Conservation (phyloP, 30 jellyfish, hydroid and myxozoan genomes). For the Aurelia sp. region DNA sequence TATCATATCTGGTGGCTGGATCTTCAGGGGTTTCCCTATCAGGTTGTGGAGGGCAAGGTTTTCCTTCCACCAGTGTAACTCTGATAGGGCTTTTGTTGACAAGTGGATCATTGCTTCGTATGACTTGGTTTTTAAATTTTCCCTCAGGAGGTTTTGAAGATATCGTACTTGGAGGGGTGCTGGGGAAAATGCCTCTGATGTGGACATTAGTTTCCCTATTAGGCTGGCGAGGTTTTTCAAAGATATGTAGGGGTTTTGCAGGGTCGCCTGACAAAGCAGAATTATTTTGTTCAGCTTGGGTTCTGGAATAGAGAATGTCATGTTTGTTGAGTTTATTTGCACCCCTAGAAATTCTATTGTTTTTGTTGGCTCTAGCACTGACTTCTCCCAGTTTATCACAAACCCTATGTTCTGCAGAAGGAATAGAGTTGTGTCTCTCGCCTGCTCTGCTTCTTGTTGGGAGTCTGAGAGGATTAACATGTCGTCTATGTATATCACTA, state of each 20-base stretch:
- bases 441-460: not conserved
- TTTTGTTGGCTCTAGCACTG: constrained; percentile 14
- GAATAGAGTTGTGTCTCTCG: not conserved
- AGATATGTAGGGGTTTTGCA: constrained; percentile 7
- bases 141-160: constrained; percentile 25
- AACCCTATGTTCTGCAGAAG: not conserved
- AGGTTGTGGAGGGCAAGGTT: constrained; percentile 12
- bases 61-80: constrained; percentile 33
- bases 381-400: not conserved
- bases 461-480: constrained; percentile 18
- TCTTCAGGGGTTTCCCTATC: not conserved
- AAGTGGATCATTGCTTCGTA: not conserved
- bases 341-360: constrained; percentile 36
- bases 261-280: constrained; percentile 32
- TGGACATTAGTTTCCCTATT: constrained; percentile 46
- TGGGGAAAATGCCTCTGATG: constrained; percentile 46
- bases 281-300: not conserved
- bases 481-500: constrained; percentile 54
- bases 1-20: not conserved
- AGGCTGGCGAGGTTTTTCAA: constrained; percentile 26
- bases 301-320: constrained; percentile 2
- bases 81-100: constrained; percentile 1
- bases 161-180: not conserved
- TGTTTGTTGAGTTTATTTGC: not conserved
- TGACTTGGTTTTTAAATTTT: constrained; percentile 17